A percentile compares a stretch with the other conserved stretches of the same genome.
Evolutionary conservation across 2,888 invertebrate genomes (phyloP).

Genomic region (Drosophila formosana): DNA sequence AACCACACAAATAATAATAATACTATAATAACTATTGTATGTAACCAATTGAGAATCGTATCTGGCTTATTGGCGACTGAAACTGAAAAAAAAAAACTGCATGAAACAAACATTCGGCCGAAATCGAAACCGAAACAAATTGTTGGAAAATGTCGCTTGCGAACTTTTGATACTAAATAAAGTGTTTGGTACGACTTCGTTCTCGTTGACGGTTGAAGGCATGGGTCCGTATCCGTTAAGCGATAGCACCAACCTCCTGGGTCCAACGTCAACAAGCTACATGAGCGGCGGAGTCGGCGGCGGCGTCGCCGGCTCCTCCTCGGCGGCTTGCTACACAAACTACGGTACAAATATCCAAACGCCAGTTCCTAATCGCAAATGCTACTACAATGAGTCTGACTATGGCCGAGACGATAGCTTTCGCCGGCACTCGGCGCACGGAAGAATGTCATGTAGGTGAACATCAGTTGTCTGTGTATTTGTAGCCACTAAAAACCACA

Average conservation of each 20-base stretch:
- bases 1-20: slow-evolving; percentile 36
- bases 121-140: slow-evolving; percentile 52
- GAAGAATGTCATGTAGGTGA: slow-evolving; percentile 85
- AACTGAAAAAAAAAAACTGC: slow-evolving; percentile 48
- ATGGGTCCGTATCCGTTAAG: slow-evolving; percentile 86
- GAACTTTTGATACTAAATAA: slow-evolving; percentile 74
- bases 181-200: slow-evolving; percentile 86
- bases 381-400: slow-evolving; percentile 84
- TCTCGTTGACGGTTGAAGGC: slow-evolving; percentile 86
- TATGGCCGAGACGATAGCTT: slow-evolving; percentile 84
- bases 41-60: slow-evolving; percentile 61
- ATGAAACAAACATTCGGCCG: slow-evolving; percentile 34
- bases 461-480: background rate
- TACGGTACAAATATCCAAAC: slow-evolving; percentile 85
- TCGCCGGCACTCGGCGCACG: slow-evolving; percentile 85
- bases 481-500: slow-evolving; percentile 34
- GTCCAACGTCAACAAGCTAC: slow-evolving; percentile 82
- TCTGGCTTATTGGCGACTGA: slow-evolving; percentile 51
- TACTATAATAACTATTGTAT: slow-evolving; percentile 54
- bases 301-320: slow-evolving; percentile 55
- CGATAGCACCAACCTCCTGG: slow-evolving; percentile 85
- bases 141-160: slow-evolving; percentile 42
- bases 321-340: slow-evolving; percentile 84
- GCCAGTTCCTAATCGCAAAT: slow-evolving; percentile 85
- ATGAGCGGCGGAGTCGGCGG: slow-evolving; percentile 69